A percentile compares a stretch with the other conserved stretches of the same genome.
phyloP scores from a whole-genome alignment of 2,888 invertebrate genomes.

The Anthophora plumipes region DNA sequence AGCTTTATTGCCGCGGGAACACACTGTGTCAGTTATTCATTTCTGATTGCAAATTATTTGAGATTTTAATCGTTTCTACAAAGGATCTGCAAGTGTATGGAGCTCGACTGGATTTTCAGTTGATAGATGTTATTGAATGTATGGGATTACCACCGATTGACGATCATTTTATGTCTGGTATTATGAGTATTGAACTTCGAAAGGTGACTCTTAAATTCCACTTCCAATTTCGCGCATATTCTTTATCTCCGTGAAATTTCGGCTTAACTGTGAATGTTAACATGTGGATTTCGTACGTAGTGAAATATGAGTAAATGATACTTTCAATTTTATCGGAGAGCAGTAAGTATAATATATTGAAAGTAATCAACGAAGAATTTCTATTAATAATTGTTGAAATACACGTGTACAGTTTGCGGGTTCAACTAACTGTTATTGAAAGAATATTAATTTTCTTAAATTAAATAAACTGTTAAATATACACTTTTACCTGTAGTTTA shows the following conservation, averaged over 20 bases:
- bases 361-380: no score
- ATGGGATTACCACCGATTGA: not conserved
- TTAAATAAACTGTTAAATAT: no score
- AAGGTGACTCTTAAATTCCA: not conserved
- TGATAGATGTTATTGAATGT: slow-evolving; percentile 4
- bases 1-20: not conserved
- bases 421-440: no score
- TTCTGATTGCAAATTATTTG: slow-evolving; percentile 16
- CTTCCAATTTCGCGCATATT: not conserved
- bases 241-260: not conserved
- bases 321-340: no score
- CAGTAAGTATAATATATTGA: no score
- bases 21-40: not conserved
- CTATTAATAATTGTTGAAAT: no score
- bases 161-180: not conserved
- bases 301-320: no score
- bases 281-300: no score
- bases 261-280: no score
- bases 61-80: not conserved
- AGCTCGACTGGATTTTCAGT: not conserved
- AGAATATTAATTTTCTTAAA: no score
- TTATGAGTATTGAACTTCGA: not conserved
- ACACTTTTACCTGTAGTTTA: no score
- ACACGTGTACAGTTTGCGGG: no score
- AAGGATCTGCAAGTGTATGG: not conserved